Conservation (phyloP, 2,888 invertebrate genomes). For the Encarsia formosa region DNA sequence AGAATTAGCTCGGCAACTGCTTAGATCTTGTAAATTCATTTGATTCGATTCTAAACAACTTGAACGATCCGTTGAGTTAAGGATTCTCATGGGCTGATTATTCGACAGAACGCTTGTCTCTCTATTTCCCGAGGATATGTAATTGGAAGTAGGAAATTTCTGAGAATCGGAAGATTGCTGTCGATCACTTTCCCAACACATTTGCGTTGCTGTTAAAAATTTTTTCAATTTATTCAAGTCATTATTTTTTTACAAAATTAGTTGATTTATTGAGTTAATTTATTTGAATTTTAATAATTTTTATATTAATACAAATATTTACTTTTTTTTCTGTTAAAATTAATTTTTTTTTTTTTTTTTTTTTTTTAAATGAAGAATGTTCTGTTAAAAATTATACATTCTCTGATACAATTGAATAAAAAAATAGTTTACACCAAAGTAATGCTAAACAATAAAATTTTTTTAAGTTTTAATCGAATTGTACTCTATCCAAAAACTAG, state of each 20-base stretch:
- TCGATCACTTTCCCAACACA: constrained; percentile 47
- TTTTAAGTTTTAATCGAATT: no score
- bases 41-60: constrained; percentile 64
- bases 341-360: constrained; percentile 48
- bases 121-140: neutral
- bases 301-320: neutral
- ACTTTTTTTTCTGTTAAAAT: no score
- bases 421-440: no score
- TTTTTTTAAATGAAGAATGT: constrained; percentile 46
- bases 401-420: no score
- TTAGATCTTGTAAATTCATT: constrained; percentile 66
- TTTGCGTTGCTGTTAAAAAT: constrained; percentile 34
- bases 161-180: constrained; percentile 32
- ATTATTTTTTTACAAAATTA: no score
- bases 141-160: constrained; percentile 38
- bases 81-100: constrained; percentile 45
- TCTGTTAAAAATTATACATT: no score
- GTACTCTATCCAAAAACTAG: no score
- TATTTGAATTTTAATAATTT: no score
- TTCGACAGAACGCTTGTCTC: constrained; percentile 11
- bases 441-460: no score
- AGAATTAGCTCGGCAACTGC: constrained; percentile 66
- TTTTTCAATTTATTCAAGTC: no score
- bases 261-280: no score
- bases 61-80: constrained; percentile 54